phyloP scores from a whole-genome alignment of 2,113 vertebrate genomes.

The Dasypus novemcinctus region DNA sequence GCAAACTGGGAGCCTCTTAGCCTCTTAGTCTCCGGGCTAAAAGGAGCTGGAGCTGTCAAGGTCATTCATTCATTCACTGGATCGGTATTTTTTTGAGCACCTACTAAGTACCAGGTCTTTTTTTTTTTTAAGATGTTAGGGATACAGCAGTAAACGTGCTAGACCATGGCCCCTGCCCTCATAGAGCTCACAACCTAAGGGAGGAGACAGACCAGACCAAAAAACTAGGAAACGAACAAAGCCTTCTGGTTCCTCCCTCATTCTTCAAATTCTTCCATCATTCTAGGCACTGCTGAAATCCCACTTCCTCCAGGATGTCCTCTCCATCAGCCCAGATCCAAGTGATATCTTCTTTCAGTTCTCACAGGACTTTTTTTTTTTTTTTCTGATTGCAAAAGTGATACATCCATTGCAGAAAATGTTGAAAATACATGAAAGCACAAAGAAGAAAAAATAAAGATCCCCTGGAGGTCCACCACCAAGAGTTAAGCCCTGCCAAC shows the following conservation, averaged over 20 bases:
- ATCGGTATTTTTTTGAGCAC: constrained; percentile 44
- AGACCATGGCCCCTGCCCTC: not conserved
- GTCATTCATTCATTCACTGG: constrained; percentile 23
- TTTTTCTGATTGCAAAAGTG: not conserved
- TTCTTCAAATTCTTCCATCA: not conserved
- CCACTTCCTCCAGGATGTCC: not conserved
- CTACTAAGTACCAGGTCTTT: constrained; percentile 46
- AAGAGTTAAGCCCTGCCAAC: not conserved
- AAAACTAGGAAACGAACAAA: not conserved
- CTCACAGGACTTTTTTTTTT: not conserved
- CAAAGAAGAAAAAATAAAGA: not conserved
- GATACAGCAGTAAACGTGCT: not conserved
- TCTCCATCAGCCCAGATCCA: not conserved
- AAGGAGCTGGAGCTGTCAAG: not conserved
- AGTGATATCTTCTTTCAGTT: not conserved
- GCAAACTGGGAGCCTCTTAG: constrained; percentile 1
- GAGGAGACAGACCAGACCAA: not conserved
- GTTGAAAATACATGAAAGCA: not conserved
- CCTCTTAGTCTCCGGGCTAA: constrained; percentile 37
- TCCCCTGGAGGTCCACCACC: not conserved
- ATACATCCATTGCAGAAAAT: not conserved
- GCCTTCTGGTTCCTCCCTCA: not conserved
- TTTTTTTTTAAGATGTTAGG: not conserved
- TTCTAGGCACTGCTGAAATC: not conserved
- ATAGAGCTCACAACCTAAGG: not conserved